Conservation (phyloP, 1,140 invertebrate genomes). For the Orius insidiosus region DNA sequence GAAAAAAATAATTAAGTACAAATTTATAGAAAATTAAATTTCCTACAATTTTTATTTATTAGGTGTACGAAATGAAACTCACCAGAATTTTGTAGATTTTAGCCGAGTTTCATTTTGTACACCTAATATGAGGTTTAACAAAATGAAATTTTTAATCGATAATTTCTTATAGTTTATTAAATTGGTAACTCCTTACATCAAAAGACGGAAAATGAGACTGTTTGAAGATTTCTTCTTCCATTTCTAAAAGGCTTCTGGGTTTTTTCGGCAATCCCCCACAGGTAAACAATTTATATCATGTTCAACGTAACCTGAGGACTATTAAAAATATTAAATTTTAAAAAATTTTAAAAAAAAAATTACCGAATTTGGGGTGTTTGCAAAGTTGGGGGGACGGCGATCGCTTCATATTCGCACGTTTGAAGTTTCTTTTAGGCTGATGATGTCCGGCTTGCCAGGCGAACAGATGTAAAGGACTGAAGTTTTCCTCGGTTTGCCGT, state of each 20-base stretch:
- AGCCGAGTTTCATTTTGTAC: too few relatives aligned
- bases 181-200: conserved; percentile 1
- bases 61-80: too few relatives aligned
- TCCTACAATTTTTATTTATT: too few relatives aligned
- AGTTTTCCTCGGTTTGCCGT: conserved; percentile 57
- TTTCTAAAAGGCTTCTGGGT: conserved; percentile 49
- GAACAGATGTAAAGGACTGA: conserved; percentile 74
- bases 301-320: conserved; percentile 58
- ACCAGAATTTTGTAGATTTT: too few relatives aligned
- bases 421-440: conserved; percentile 79
- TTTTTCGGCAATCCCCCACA: conserved; percentile 44
- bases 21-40: too few relatives aligned
- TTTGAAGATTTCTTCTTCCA: conserved; percentile 54
- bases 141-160: background rate
- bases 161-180: too few relatives aligned
- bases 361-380: conserved; percentile 71
- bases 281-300: conserved; percentile 67
- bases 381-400: conserved; percentile 70
- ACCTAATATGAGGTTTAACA: background rate
- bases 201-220: conserved; percentile 30
- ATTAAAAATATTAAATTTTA: background rate
- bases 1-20: too few relatives aligned
- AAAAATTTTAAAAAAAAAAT: conserved; percentile 6
- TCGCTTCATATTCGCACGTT: conserved; percentile 88
- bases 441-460: conserved; percentile 72